A percentile compares a stretch with the other conserved stretches of the same genome.
Conservation (phyloP, 1,140 invertebrate genomes). For the Trichomalopsis sarcophagae region DNA sequence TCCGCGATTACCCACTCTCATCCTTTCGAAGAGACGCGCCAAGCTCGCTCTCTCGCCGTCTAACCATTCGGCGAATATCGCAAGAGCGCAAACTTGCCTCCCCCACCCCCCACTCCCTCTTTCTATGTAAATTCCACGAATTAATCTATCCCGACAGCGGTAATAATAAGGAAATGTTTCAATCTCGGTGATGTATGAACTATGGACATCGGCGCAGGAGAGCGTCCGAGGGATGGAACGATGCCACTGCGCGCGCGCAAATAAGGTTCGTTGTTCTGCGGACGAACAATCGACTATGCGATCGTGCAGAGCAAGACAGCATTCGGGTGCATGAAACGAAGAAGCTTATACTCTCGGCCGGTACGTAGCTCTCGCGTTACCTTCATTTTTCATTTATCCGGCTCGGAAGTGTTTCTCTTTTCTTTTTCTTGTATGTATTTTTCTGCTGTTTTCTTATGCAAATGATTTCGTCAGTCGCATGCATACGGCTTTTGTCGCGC, state of each 20-base stretch:
- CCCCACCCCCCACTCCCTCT: constrained; percentile 20
- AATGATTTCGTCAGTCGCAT: constrained; percentile 8
- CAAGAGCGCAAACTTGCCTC: constrained; percentile 41
- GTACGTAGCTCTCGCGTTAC: constrained; percentile 14
- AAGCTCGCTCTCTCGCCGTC: not conserved
- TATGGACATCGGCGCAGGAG: constrained; percentile 59
- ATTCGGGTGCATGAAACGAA: constrained; percentile 47
- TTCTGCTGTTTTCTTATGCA: constrained; percentile 19
- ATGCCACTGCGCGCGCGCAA: not conserved
- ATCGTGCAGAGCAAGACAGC: constrained; percentile 24
- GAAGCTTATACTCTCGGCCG: constrained; percentile 10
- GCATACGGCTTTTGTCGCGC: not conserved
- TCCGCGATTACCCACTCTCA: constrained; percentile 51
- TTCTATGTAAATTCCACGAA: constrained; percentile 66
- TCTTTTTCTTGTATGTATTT: not conserved
- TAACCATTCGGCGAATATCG: constrained; percentile 51
- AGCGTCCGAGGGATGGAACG: not conserved
- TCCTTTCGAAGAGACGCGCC: constrained; percentile 43
- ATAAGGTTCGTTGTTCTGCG: not conserved
- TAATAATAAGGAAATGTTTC: constrained; percentile 76
- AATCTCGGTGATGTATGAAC: constrained; percentile 74
- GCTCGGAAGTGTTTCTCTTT: not conserved
- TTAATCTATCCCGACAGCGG: constrained; percentile 73
- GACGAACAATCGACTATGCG: constrained; percentile 50
- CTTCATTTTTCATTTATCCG: constrained; percentile 15